Evolutionary conservation across 1,140 invertebrate species (phyloP).

Genomic region (Holotrichia oblita): DNA sequence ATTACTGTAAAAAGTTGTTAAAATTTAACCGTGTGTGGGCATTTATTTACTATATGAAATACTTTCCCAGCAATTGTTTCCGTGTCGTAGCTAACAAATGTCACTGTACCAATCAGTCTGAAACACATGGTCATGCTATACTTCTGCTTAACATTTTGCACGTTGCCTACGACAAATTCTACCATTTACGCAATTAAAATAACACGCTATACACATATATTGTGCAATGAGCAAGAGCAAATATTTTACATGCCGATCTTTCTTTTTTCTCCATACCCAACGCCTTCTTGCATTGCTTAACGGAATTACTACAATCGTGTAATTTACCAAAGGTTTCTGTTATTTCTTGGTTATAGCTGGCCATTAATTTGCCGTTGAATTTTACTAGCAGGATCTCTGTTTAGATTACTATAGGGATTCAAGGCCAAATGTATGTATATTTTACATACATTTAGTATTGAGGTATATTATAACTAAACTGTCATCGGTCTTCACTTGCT

Average conservation of each 20-base stretch:
- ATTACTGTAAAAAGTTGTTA: background rate
- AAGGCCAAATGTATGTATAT: too few species aligned
- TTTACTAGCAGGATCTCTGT: too few species aligned
- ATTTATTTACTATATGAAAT: conserved; percentile 7
- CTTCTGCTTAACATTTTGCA: background rate
- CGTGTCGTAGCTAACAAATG: background rate
- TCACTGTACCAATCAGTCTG: background rate
- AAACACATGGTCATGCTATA: background rate
- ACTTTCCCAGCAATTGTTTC: conserved; percentile 24
- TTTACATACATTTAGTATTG: too few species aligned
- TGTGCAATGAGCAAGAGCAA: background rate
- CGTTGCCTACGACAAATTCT: background rate
- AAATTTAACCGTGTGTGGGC: conserved; percentile 1
- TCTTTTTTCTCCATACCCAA: background rate
- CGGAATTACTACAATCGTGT: too few species aligned
- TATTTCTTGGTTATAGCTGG: too few species aligned
- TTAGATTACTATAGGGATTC: too few species aligned
- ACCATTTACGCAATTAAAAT: background rate
- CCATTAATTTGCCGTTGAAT: too few species aligned
- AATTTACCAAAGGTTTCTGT: too few species aligned
- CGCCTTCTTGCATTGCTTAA: too few species aligned
- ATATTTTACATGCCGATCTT: background rate
- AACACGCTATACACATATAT: background rate
- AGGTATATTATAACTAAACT: too few species aligned
- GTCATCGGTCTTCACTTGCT: too few species aligned